Evolutionary conservation across 2,888 invertebrate species (phyloP), one percentile per base, ranked within the genome.

Genomic region (Campopleginae sp.): DNA sequence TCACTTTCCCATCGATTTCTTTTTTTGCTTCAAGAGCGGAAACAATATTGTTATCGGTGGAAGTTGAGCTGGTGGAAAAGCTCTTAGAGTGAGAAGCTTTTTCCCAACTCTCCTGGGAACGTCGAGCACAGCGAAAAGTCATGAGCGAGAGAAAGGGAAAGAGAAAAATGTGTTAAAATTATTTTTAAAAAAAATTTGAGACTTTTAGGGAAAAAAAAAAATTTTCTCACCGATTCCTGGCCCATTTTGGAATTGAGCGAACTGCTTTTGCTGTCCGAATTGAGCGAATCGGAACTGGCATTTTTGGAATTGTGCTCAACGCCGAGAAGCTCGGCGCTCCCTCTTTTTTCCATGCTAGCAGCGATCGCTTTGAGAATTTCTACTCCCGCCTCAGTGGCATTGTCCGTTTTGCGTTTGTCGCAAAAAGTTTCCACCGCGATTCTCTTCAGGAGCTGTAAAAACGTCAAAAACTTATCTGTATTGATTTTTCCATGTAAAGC

Each of bases 231-330:
- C 93, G 96, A 96, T 94, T 97, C 97, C 93, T 96, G 97, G 89
- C 96, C 97, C 94, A 96, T 96, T 95, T 97, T 98, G 63, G 97
- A 97, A 94, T 96, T 97, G 91, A 97, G 95, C 88, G 97, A 97
- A 94, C 97, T 97, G 85, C 97, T 97, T 94, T 97, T 98, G 63
- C 97, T 97, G 93, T 98, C 98, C 0, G 97, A 97, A 93, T 97
- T 96, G 91, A 97, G 94, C 8, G 97, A 97, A 94, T 97, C 97
- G 74, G 96, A 96, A 93, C 97, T 97, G 74, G 97, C 96, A 94
- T 97, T 96, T 94, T 97, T 97, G 12, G 96, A 96, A 89, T 95
- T 94, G 91, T 95, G 95, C 87, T 96, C 96, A 85, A 96, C 94
- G 91, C 95, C 96, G 86, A 96, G 91, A 87, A 96, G 93, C 91